Evolutionary conservation across 2,113 vertebrate genomes (phyloP).

Genomic region (Chrysochloris asiatica): DNA sequence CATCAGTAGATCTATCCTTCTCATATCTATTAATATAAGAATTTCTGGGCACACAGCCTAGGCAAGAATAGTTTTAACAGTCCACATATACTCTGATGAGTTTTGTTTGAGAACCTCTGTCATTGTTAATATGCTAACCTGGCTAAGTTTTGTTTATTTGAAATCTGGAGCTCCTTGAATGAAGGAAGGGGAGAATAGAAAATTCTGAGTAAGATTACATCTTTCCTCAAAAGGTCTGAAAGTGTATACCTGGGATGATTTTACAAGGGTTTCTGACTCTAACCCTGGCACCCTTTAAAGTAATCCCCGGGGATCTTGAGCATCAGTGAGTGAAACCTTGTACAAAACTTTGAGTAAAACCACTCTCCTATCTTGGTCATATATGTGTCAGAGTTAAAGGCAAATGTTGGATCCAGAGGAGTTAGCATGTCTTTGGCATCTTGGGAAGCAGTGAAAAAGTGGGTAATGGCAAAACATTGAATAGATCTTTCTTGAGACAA

Average conservation of each 20-base stretch:
- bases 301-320: not conserved
- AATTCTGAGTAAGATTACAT: not conserved
- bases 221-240: not conserved
- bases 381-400: not conserved
- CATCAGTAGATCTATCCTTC: too few species aligned
- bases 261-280: not conserved
- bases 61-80: not conserved
- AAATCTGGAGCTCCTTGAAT: not conserved
- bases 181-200: not conserved
- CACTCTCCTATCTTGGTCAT: not conserved
- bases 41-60: not conserved
- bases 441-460: not conserved
- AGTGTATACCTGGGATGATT: not conserved
- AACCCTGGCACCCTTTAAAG: not conserved
- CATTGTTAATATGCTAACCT: not conserved
- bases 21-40: too few species aligned
- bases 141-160: not conserved
- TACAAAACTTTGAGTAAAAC: not conserved
- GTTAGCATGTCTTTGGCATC: not conserved
- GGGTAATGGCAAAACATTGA: not conserved
- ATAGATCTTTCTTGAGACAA: not conserved
- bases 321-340: not conserved
- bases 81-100: not conserved
- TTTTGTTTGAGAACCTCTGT: not conserved
- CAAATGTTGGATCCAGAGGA: not conserved